Base-by-base conservation (phyloP, 2,797 vertebrate genomes). In the Xyrichtys novacula region DNA sequence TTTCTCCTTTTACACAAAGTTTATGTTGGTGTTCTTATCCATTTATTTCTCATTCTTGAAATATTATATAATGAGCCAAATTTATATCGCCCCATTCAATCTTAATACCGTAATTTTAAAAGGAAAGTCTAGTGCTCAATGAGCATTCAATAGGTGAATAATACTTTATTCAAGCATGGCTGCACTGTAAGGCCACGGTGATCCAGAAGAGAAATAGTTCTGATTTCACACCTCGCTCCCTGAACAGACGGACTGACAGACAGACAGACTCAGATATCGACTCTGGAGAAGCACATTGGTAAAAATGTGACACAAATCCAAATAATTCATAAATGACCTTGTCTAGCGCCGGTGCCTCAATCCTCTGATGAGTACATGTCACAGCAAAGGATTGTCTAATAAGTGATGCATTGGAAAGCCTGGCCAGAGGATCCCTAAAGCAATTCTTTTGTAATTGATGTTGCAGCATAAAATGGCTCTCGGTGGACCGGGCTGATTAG, bases 381-480 rank as follows among this genome's bases (percentile, higher is more conserved):
- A 85, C 85, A 83, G 82, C 73, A 88, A 87, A 91, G 80, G 77
- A 88, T 87, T 85, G 87, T 85, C 86, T 92, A 91, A 93, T 93
- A 91, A 92, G 76, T 85, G 86, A 85, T 86, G 74, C 80, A 81
- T 64, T 83, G 70, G 88, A 89, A 80, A 88, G 74, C 74, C 87
- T 72, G 76, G 90, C 69, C 77, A 53, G 85, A 90, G 72, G 64
- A 90, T 91, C 88, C 87, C 89, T 83, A 66, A 91, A 91, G 90
- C 90, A 91, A 92, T 93, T 90, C 76, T 78, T 88, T 86, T 66
- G 86, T 91, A 91, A 94, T 93, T 92, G 90, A 85, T 90, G 87
- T 88, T 85, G 80, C 81, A 71, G 77, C 79, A 84, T 89, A 81
- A 90, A 91, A 91, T 88, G 76, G 78, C 84, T 91, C 88, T 92